Percentiles rank a stretch among this genome's conserved stretches.
phyloP scores from a whole-genome alignment of 1,140 invertebrate genomes.

The Atta cephalotes region DNA sequence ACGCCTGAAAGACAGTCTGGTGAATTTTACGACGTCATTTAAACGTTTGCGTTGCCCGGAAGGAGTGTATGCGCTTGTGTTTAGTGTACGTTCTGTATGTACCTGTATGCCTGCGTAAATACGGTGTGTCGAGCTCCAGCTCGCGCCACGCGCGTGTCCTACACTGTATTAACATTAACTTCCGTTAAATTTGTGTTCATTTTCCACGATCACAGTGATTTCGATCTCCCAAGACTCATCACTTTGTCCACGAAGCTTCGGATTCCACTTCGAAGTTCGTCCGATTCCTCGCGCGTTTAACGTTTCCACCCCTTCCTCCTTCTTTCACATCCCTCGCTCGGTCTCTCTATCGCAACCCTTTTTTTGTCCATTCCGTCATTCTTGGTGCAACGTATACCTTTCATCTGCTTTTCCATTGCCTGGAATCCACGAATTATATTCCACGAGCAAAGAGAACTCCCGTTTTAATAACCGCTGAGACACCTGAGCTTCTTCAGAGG shows the following conservation, averaged over 20 bases:
- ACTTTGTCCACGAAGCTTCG: conserved; percentile 46
- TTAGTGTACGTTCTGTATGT: background rate
- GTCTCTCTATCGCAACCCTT: background rate
- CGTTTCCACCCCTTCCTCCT: background rate
- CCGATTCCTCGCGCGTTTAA: conserved; percentile 15
- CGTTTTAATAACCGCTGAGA: conserved; percentile 83
- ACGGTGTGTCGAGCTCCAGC: conserved; percentile 45
- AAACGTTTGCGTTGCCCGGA: conserved; percentile 26
- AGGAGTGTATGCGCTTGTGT: background rate
- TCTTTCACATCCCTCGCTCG: background rate
- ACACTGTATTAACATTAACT: conserved; percentile 38
- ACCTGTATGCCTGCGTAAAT: conserved; percentile 3
- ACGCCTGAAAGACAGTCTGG: conserved; percentile 26
- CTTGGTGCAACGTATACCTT: conserved; percentile 36
- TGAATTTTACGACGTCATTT: conserved; percentile 37
- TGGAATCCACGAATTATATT: conserved; percentile 7
- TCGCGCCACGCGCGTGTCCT: conserved; percentile 18
- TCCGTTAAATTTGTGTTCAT: conserved; percentile 70
- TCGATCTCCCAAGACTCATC: conserved; percentile 33
- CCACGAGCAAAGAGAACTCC: conserved; percentile 32
- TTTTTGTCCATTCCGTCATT: background rate
- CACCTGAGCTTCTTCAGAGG: conserved; percentile 85
- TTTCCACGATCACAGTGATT: conserved; percentile 74
- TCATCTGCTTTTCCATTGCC: background rate
- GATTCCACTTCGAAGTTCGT: conserved; percentile 9